A percentile compares a stretch with the other conserved stretches of the same genome.
Conservation (phyloP, 2,888 invertebrate genomes). For the Myopa testacea region DNA sequence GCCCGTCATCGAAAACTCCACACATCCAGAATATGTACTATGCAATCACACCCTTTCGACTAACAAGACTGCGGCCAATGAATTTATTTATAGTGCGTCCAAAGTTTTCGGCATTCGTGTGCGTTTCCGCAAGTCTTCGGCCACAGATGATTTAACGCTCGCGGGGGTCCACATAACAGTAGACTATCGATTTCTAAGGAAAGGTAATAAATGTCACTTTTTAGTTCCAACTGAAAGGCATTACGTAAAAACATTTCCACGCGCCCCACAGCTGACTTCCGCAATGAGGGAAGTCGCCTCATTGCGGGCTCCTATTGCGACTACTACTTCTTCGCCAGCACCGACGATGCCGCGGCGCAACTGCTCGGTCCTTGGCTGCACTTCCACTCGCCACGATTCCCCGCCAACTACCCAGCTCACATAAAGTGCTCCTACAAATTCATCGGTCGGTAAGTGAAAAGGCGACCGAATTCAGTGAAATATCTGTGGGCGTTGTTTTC, state of each 20-base stretch:
- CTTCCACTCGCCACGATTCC: conserved; percentile 93
- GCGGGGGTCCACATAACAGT: conserved; percentile 54
- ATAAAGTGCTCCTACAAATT: conserved; percentile 91
- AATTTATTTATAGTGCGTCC: conserved; percentile 63
- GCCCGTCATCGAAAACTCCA: conserved; percentile 65
- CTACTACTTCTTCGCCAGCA: conserved; percentile 83
- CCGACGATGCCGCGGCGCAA: conserved; percentile 44
- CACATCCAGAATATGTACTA: conserved; percentile 62
- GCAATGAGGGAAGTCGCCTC: conserved; percentile 80
- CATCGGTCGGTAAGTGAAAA: conserved; percentile 77
- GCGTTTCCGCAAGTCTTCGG: conserved; percentile 55
- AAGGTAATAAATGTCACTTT: conserved; percentile 51
- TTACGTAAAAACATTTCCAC: not conserved
- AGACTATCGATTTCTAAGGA: conserved; percentile 63
- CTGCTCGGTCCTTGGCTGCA: conserved; percentile 75
- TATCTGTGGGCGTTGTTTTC: not conserved
- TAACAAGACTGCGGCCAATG: conserved; percentile 24
- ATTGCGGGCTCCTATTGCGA: conserved; percentile 85
- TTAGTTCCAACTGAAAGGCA: not conserved
- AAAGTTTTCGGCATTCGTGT: conserved; percentile 60
- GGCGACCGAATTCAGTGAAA: not conserved
- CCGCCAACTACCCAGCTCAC: conserved; percentile 94
- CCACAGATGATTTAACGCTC: conserved; percentile 41
- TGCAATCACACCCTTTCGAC: conserved; percentile 57
- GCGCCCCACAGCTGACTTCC: conserved; percentile 77